phyloP scores from a whole-genome alignment of 2,113 vertebrate genomes.

The Labeo catla region DNA sequence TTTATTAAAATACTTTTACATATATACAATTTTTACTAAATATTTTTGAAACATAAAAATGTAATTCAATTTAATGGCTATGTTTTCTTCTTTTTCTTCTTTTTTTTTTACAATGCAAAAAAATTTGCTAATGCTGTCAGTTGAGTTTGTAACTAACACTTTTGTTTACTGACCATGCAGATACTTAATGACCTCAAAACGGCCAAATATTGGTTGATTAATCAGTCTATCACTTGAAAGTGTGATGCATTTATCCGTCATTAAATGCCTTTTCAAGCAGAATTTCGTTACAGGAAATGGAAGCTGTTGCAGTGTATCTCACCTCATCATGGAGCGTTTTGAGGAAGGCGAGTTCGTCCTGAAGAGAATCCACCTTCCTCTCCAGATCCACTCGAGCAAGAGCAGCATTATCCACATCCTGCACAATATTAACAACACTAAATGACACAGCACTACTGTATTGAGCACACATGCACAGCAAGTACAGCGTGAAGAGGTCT shows the following conservation, averaged over 20 bases:
- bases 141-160: too few relatives aligned
- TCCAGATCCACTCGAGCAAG: conserved; percentile 92
- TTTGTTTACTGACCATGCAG: too few relatives aligned
- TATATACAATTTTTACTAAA: too few relatives aligned
- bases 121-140: too few relatives aligned
- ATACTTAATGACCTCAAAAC: too few relatives aligned
- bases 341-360: conserved; percentile 93
- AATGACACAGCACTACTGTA: not conserved
- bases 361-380: conserved; percentile 92
- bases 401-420: conserved; percentile 96
- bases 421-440: conserved; percentile 45
- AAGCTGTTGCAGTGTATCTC: conserved; percentile 36
- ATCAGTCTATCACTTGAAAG: not conserved
- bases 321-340: conserved; percentile 98
- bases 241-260: not conserved
- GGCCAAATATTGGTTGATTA: not conserved
- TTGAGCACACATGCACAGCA: conserved; percentile 40
- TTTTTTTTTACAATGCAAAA: too few relatives aligned
- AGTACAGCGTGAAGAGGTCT: not conserved
- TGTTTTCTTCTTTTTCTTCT: too few relatives aligned
- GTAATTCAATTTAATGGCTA: too few relatives aligned
- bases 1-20: too few relatives aligned
- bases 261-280: not conserved
- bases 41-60: not conserved
- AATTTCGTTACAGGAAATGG: too few relatives aligned